phyloP scores from a whole-genome alignment of 2,113 vertebrate species.

The Amblyopsis rosae region DNA sequence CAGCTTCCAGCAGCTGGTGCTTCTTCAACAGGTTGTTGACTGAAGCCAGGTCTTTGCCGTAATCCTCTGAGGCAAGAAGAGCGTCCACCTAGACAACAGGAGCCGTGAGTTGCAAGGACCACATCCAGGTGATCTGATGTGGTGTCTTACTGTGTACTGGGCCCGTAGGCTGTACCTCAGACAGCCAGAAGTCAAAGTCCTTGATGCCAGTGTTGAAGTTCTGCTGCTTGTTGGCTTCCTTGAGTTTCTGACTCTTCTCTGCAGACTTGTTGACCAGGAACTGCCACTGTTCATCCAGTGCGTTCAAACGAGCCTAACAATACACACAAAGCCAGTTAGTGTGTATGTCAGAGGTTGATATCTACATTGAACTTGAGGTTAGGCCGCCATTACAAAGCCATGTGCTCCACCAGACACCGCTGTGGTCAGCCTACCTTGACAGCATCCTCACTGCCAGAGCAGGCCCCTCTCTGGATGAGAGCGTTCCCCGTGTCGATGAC shows the following conservation, averaged over 20 bases:
- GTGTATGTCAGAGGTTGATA: neutral
- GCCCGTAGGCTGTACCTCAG: slow-evolving; percentile 80
- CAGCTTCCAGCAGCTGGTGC: slow-evolving; percentile 95
- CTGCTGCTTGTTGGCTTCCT: slow-evolving; percentile 98
- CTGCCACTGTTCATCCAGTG: slow-evolving; percentile 97
- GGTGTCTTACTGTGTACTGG: neutral
- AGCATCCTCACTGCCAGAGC: slow-evolving; percentile 94
- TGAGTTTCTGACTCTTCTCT: slow-evolving; percentile 98
- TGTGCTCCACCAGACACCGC: neutral
- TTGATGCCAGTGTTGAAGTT: slow-evolving; percentile 99
- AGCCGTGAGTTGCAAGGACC: neutral
- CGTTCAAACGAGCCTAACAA: slow-evolving; percentile 84
- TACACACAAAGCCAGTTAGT: neutral
- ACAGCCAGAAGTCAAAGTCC: slow-evolving; percentile 99
- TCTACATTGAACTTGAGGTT: neutral
- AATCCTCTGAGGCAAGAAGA: slow-evolving; percentile 96
- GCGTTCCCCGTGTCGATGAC: slow-evolving; percentile 96
- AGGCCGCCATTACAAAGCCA: too few relatives aligned
- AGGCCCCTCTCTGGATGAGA: slow-evolving; percentile 93
- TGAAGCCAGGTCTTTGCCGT: slow-evolving; percentile 96
- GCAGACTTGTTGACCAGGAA: slow-evolving; percentile 98
- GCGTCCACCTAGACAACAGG: slow-evolving; percentile 86
- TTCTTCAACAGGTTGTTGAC: slow-evolving; percentile 99
- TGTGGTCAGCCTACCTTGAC: slow-evolving; percentile 83
- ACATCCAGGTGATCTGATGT: neutral